phyloP scores from a whole-genome alignment of 2,888 invertebrate species.

The Drosophila ezoana region DNA sequence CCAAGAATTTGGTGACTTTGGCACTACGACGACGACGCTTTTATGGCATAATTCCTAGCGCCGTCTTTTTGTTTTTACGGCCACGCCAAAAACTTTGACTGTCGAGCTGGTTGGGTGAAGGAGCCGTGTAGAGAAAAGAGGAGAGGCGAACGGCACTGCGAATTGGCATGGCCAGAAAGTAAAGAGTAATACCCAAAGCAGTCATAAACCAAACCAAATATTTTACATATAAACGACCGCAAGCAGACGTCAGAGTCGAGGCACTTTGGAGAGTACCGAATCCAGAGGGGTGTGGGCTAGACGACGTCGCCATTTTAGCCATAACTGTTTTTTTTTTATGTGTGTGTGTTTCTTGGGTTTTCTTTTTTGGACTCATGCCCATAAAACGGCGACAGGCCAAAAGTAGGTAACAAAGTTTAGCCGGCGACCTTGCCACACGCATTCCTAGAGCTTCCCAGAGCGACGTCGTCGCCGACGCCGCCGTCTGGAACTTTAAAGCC shows the following conservation, averaged over 20 bases:
- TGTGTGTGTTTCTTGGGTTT: conserved; percentile 2
- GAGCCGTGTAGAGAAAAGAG: background rate
- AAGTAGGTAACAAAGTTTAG: conserved; percentile 66
- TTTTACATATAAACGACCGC: conserved; percentile 79
- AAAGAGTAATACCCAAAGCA: conserved; percentile 80
- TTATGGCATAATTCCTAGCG: conserved; percentile 76
- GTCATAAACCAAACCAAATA: conserved; percentile 78
- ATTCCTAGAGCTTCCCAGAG: conserved; percentile 17
- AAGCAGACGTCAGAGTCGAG: conserved; percentile 63
- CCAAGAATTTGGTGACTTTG: conserved; percentile 43
- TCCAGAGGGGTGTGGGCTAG: conserved; percentile 53
- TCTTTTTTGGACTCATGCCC: conserved; percentile 55
- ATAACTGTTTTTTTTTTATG: conserved; percentile 52
- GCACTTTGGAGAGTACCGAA: conserved; percentile 23
- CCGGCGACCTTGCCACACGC: conserved; percentile 65
- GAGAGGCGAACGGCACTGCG: conserved; percentile 15
- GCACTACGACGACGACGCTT: conserved; percentile 64
- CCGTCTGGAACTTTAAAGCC: conserved; percentile 68
- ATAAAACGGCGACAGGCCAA: conserved; percentile 66
- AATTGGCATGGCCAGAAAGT: conserved; percentile 76
- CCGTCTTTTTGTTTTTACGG: conserved; percentile 65
- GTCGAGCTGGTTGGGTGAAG: conserved; percentile 4
- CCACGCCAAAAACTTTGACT: conserved; percentile 46
- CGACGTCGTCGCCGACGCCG: conserved; percentile 2
- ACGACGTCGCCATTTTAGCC: conserved; percentile 74